phyloP scores from a whole-genome alignment of 2,888 invertebrate genomes.

The Drosophila heteroneura region DNA sequence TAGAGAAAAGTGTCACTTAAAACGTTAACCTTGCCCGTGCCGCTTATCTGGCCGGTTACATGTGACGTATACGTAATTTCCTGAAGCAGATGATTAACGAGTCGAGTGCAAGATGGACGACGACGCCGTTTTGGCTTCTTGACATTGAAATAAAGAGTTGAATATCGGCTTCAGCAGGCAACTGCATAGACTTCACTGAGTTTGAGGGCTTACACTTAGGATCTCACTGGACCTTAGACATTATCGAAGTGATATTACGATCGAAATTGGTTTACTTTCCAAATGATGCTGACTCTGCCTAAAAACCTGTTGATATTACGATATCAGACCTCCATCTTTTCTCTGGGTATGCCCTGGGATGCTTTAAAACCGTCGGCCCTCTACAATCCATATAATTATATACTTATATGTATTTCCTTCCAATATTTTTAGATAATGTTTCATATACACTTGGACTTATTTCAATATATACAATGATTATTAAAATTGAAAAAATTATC shows the following conservation, averaged over 20 bases:
- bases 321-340: no score
- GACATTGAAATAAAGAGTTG: slow-evolving; percentile 16
- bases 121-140: slow-evolving; percentile 3
- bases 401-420: not conserved
- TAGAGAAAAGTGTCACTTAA: slow-evolving; percentile 29
- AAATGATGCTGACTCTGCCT: no score
- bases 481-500: not conserved
- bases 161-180: slow-evolving; percentile 11
- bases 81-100: slow-evolving; percentile 70
- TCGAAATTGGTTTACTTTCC: not conserved
- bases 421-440: not conserved
- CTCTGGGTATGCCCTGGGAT: no score
- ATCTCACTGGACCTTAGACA: not conserved
- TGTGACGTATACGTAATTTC: slow-evolving; percentile 78
- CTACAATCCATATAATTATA: no score
- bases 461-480: no score
- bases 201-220: not conserved
- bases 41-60: slow-evolving; percentile 74
- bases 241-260: not conserved
- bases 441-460: no score
- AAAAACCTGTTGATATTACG: no score
- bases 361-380: no score
- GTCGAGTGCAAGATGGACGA: slow-evolving; percentile 32
- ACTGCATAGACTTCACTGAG: not conserved
- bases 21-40: slow-evolving; percentile 45